Conservation (phyloP, 2,888 invertebrate species). For the Neelides folsomi region DNA sequence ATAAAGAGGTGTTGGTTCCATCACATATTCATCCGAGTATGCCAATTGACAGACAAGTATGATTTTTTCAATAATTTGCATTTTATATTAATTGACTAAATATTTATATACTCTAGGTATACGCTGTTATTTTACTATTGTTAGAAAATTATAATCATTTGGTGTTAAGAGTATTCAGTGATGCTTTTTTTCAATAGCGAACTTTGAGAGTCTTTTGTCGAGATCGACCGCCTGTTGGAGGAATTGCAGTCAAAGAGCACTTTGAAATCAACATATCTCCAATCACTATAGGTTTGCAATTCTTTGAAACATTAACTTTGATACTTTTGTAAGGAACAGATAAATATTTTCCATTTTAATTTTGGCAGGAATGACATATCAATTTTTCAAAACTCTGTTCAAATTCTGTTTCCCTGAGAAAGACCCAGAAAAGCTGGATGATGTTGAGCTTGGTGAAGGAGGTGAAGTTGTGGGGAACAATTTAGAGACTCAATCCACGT, state of each 20-base stretch:
- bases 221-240: constrained; percentile 94
- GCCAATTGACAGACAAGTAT: constrained; percentile 71
- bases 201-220: constrained; percentile 88
- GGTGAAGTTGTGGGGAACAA: constrained; percentile 10
- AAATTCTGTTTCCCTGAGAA: constrained; percentile 95
- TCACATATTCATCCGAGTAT: constrained; percentile 69
- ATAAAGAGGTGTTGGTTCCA: constrained; percentile 72
- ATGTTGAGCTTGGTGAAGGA: constrained; percentile 46
- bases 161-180: too few relatives aligned
- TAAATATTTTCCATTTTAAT: not conserved
- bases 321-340: not conserved
- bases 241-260: constrained; percentile 96
- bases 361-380: constrained; percentile 64
- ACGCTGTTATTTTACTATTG: not conserved
- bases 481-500: not conserved
- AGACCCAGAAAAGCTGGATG: constrained; percentile 70
- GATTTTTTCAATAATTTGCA: not conserved
- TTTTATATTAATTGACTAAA: not conserved
- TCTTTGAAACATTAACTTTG: constrained; percentile 2
- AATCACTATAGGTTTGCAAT: constrained; percentile 58
- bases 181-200: constrained; percentile 41
- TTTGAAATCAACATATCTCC: constrained; percentile 97
- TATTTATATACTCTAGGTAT: too few relatives aligned
- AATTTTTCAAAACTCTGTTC: constrained; percentile 92
- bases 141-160: not conserved